Percentiles rank a stretch among this genome's conserved stretches.
phyloP scores from a whole-genome alignment of 2,888 invertebrate genomes.

The Stenodema calcarata region DNA sequence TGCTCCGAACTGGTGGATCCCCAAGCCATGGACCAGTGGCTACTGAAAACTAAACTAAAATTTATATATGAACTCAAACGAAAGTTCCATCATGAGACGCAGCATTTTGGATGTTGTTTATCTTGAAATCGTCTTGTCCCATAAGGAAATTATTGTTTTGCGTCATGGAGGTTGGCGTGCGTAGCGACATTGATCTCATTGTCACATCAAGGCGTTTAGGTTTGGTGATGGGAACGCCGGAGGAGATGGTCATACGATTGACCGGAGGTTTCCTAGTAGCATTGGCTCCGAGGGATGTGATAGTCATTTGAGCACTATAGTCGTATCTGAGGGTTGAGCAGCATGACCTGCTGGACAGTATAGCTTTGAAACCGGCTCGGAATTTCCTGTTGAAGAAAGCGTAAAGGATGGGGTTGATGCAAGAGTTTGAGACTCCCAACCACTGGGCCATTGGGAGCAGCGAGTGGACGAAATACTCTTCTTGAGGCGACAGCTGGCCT shows the following conservation, averaged over 20 bases:
- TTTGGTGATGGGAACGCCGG: slow-evolving; percentile 52
- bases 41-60: slow-evolving; percentile 54
- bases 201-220: slow-evolving; percentile 51
- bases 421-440: slow-evolving; percentile 66
- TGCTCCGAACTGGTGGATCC: slow-evolving; percentile 55
- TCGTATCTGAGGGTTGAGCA: slow-evolving; percentile 58
- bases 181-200: slow-evolving; percentile 53
- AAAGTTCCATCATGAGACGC: slow-evolving; percentile 51
- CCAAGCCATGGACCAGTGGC: slow-evolving; percentile 53
- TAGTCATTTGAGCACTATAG: slow-evolving; percentile 54
- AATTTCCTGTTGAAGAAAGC: slow-evolving; percentile 68
- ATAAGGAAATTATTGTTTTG: slow-evolving; percentile 51
- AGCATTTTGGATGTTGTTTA: slow-evolving; percentile 45
- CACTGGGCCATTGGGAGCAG: slow-evolving; percentile 64
- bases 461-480: slow-evolving; percentile 59
- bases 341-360: slow-evolving; percentile 62
- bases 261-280: slow-evolving; percentile 49
- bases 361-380: slow-evolving; percentile 64
- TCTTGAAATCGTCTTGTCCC: slow-evolving; percentile 49
- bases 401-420: slow-evolving; percentile 68
- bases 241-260: slow-evolving; percentile 56
- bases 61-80: slow-evolving; percentile 51
- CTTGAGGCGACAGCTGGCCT: slow-evolving; percentile 57
- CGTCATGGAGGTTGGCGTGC: slow-evolving; percentile 49
- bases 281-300: slow-evolving; percentile 44